Percentiles rank a stretch among this genome's conserved stretches.
These are phyloP conservation scores for Nomada lathburiana DNA, from an alignment of 2,888 invertebrate species.

Conservation along the genomic window DNA sequence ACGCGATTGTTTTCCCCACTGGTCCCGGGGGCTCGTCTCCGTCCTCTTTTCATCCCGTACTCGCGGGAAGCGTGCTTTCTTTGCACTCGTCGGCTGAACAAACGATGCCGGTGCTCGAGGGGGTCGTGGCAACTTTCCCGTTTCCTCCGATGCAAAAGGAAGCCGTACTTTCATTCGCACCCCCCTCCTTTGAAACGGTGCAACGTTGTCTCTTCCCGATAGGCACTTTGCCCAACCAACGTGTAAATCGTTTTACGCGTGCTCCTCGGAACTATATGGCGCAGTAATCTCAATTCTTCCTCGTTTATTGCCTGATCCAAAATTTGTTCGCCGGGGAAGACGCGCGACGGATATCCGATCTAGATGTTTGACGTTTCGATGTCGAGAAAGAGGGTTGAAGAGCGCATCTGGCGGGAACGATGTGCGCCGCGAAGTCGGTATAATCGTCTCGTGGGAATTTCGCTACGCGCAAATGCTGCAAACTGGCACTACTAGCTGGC, in stretches of 20 bases:
- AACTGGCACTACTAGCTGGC: conserved; percentile 37
- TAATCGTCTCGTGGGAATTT: conserved; percentile 28
- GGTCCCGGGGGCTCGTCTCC: conserved; percentile 32
- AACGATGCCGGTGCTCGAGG: conserved; percentile 42
- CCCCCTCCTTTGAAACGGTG: conserved; percentile 12
- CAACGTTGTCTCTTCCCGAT: conserved; percentile 9
- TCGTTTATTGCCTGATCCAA: not conserved
- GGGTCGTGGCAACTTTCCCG: conserved; percentile 24
- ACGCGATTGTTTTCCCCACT: conserved; percentile 21
- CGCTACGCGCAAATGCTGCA: conserved; percentile 64
- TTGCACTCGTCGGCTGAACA: conserved; percentile 30
- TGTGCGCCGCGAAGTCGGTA: conserved; percentile 20
- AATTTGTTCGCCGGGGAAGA: no score
- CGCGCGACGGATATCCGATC: no score
- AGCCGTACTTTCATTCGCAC: conserved; percentile 13
- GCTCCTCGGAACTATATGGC: not conserved
- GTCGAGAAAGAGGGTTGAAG: conserved; percentile 21
- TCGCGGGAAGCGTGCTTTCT: conserved; percentile 37
- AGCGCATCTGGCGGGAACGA: conserved; percentile 27
- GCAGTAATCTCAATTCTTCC: not conserved
- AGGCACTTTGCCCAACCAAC: conserved; percentile 4
- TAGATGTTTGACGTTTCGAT: no score
- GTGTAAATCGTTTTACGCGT: not conserved
- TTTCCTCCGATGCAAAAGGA: conserved; percentile 27
- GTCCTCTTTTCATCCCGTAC: not conserved